These are phyloP conservation scores for Triplophysa tibetana DNA, from an alignment of 2,113 vertebrate genomes.

Conservation along the genomic window DNA sequence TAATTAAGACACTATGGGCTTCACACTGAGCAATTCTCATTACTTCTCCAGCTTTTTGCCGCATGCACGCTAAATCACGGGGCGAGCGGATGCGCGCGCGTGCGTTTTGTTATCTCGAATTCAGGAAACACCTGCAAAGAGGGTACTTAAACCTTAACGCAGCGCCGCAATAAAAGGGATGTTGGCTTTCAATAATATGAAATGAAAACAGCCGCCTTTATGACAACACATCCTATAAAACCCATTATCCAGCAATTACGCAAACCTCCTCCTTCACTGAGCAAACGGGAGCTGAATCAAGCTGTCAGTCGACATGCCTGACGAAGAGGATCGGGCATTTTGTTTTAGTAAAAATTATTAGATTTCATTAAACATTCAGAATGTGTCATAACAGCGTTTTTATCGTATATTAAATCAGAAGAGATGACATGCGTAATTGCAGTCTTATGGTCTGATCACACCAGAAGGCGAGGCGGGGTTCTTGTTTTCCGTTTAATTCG, in stretches of 20 bases:
- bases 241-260: conserved; percentile 51
- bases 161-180: conserved; percentile 17
- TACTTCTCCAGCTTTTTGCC: conserved; percentile 30
- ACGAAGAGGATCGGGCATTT: background rate
- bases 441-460: background rate
- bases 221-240: conserved; percentile 44
- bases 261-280: conserved; percentile 12
- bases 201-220: conserved; percentile 56
- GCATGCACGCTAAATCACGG: background rate
- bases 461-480: background rate
- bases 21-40: conserved; percentile 34
- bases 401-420: conserved; percentile 3
- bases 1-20: conserved; percentile 68
- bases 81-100: background rate
- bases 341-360: background rate
- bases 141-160: conserved; percentile 36
- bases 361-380: conserved; percentile 37
- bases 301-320: conserved; percentile 31
- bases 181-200: conserved; percentile 51
- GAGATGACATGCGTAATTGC: background rate
- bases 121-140: conserved; percentile 42
- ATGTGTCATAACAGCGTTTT: conserved; percentile 22
- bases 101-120: conserved; percentile 9
- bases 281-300: conserved; percentile 28
- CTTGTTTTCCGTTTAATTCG: no score